Percentiles rank a stretch among this genome's conserved stretches.
These are phyloP conservation scores for Cephus pulcher DNA, from an alignment of 2,888 invertebrate genomes.

Conservation along the genomic window DNA sequence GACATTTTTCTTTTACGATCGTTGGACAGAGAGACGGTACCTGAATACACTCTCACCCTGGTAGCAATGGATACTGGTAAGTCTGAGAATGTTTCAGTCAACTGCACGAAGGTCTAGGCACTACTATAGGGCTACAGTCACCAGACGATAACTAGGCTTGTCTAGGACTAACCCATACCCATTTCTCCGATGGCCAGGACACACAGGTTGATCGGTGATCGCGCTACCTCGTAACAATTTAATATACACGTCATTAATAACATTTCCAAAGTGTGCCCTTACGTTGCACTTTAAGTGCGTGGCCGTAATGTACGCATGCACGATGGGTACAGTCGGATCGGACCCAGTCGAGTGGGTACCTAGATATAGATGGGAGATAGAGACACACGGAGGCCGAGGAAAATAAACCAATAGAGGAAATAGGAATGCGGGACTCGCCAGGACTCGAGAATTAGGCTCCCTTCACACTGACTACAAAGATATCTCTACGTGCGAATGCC, in stretches of 20 bases:
- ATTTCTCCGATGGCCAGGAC: neutral
- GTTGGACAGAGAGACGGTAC: slow-evolving; percentile 85
- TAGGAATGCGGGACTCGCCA: slow-evolving; percentile 39
- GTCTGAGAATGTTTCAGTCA: slow-evolving; percentile 46
- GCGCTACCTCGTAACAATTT: slow-evolving; percentile 8
- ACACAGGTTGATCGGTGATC: neutral
- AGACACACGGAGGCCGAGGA: slow-evolving; percentile 37
- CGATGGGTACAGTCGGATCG: slow-evolving; percentile 11
- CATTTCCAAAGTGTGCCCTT: slow-evolving; percentile 22
- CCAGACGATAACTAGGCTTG: neutral
- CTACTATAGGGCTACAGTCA: neutral
- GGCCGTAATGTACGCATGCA: slow-evolving; percentile 13
- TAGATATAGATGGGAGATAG: slow-evolving; percentile 46
- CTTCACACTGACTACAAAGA: slow-evolving; percentile 23
- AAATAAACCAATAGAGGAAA: slow-evolving; percentile 43
- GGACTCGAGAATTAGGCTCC: slow-evolving; percentile 36
- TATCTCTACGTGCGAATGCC: neutral
- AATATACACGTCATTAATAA: slow-evolving; percentile 24
- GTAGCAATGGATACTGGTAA: slow-evolving; percentile 96
- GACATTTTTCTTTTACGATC: slow-evolving; percentile 87
- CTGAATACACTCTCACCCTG: slow-evolving; percentile 86
- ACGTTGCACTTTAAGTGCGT: slow-evolving; percentile 23
- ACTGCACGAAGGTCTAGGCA: neutral
- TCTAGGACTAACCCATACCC: neutral
- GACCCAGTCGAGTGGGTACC: slow-evolving; percentile 17